These are phyloP conservation scores for Chlorospingus semifuscus DNA, from an alignment of 2,797 vertebrate genomes.

Conservation along the genomic window DNA sequence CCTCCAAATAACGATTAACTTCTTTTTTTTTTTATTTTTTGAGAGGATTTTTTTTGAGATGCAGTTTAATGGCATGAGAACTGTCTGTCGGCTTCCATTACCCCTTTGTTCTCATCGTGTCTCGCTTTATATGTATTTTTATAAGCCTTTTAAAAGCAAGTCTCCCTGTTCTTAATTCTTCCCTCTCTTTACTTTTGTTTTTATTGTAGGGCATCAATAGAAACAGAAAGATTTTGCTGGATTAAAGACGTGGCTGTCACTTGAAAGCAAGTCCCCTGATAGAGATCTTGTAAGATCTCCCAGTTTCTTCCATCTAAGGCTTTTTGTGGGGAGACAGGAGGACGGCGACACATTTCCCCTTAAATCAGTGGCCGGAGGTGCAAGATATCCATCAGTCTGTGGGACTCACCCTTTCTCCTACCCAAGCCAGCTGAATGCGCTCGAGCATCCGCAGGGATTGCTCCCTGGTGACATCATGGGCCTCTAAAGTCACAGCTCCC, in stretches of 20 bases:
- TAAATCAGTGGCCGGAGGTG: neutral
- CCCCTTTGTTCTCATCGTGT: slow-evolving; percentile 57
- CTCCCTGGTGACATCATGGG: neutral
- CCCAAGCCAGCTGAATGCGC: neutral
- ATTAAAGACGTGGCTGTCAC: slow-evolving; percentile 35
- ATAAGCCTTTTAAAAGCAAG: slow-evolving; percentile 65
- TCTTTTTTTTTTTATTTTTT: neutral
- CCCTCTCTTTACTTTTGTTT: slow-evolving; percentile 66
- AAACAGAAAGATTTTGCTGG: slow-evolving; percentile 42
- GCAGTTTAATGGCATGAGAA: slow-evolving; percentile 62
- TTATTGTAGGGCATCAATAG: slow-evolving; percentile 57
- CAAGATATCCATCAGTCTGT: neutral
- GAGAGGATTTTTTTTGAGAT: neutral
- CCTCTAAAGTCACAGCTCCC: neutral
- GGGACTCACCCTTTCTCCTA: neutral
- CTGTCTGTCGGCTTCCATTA: slow-evolving; percentile 49
- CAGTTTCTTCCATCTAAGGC: neutral
- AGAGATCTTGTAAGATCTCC: neutral
- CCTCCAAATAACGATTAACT: neutral
- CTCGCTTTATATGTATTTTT: slow-evolving; percentile 60
- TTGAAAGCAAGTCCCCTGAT: slow-evolving; percentile 22
- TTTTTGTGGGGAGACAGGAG: neutral
- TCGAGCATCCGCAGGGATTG: fast-evolving
- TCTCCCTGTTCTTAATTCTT: slow-evolving; percentile 49
- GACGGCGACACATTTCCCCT: neutral